Conservation (phyloP, 2,113 vertebrate genomes). For the Dissostichus mawsoni region DNA sequence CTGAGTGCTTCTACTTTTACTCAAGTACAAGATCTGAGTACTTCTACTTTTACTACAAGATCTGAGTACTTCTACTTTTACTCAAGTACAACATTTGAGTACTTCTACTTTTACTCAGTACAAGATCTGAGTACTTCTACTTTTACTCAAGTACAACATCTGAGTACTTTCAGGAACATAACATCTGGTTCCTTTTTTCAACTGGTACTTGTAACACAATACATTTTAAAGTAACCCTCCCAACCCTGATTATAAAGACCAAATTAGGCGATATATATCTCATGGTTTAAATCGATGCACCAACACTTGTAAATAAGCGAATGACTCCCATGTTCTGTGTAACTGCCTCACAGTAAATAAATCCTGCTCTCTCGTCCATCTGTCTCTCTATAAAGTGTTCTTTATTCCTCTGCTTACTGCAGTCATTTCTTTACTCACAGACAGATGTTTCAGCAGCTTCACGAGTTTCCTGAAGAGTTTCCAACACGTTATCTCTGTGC, state of each 20-base stretch:
- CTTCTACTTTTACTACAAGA: too few species aligned
- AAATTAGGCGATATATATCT: not conserved
- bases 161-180: too few species aligned
- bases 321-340: not conserved
- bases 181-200: too few species aligned
- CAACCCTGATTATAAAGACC: not conserved
- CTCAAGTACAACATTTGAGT: too few species aligned
- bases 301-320: not conserved
- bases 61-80: too few species aligned
- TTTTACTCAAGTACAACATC: too few species aligned
- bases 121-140: too few species aligned
- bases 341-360: not conserved
- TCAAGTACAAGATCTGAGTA: too few species aligned
- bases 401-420: not conserved
- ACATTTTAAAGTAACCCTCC: too few species aligned
- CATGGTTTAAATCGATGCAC: not conserved
- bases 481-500: not conserved
- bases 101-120: too few species aligned
- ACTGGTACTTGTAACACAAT: too few species aligned
- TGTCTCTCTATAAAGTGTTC: slow-evolving; percentile 9
- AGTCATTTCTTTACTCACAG: not conserved
- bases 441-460: not conserved
- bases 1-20: too few species aligned
- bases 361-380: not conserved
- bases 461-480: slow-evolving; percentile 4